Conservation (phyloP, 2,113 vertebrate species). For the Tenebrosternarchus preto region DNA sequence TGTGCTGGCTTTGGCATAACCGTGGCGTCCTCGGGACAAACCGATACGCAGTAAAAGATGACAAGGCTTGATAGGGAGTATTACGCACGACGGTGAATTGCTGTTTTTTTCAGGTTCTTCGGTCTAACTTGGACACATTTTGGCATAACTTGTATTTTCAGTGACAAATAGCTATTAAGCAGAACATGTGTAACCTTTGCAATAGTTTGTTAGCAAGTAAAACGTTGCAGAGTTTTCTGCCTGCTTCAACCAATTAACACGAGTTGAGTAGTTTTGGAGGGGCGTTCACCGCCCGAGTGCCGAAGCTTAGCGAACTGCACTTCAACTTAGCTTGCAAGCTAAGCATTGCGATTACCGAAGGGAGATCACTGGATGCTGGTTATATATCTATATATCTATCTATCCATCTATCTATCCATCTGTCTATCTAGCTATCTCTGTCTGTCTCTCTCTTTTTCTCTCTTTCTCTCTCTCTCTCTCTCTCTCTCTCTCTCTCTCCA, state of each 20-base stretch:
- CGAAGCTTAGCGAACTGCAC: conserved; percentile 2
- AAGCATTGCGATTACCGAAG: background rate
- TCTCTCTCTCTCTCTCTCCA: too few relatives aligned
- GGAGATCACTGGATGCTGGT: conserved; percentile 14
- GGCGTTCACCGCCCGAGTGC: conserved; percentile 40
- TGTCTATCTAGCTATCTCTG: too few relatives aligned
- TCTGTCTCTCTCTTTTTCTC: too few relatives aligned
- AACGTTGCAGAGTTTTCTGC: background rate
- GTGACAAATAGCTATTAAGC: background rate
- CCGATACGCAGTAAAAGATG: background rate
- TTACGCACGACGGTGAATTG: background rate
- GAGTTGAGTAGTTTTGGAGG: conserved; percentile 29
- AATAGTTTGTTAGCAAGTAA: background rate
- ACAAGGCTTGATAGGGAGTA: background rate
- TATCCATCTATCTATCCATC: too few relatives aligned
- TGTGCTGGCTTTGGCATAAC: background rate
- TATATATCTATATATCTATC: too few relatives aligned
- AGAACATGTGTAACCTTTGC: background rate
- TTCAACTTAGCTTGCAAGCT: background rate
- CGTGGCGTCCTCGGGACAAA: background rate
- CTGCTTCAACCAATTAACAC: background rate
- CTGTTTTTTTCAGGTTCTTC: too few relatives aligned
- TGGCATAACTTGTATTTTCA: too few relatives aligned
- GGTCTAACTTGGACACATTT: too few relatives aligned
- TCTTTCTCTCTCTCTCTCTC: too few relatives aligned